phyloP scores from a whole-genome alignment of 2,113 vertebrate species.

The Trematocara marginatum region DNA sequence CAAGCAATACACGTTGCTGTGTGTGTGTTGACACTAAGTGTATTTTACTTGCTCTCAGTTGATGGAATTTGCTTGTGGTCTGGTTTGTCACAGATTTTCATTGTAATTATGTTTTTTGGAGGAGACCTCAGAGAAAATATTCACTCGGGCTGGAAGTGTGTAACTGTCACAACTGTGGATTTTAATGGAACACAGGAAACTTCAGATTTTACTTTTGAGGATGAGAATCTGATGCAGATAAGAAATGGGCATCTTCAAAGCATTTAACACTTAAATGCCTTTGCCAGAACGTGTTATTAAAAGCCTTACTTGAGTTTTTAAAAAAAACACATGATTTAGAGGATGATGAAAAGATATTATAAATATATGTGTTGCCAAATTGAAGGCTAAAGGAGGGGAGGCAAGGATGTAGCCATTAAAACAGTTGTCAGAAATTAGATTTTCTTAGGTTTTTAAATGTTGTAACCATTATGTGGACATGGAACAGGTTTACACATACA shows the following conservation, averaged over 20 bases:
- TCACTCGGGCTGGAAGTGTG: neutral
- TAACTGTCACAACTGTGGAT: neutral
- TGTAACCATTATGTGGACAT: neutral
- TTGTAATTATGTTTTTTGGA: neutral
- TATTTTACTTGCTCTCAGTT: neutral
- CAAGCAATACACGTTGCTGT: slow-evolving; percentile 1
- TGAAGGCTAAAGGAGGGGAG: neutral
- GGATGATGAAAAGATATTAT: neutral
- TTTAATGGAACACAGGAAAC: neutral
- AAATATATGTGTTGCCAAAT: slow-evolving; percentile 31
- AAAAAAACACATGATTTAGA: neutral
- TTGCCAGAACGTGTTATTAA: slow-evolving; percentile 3
- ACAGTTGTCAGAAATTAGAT: neutral
- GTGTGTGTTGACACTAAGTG: neutral
- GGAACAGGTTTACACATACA: slow-evolving; percentile 24
- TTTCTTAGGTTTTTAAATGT: slow-evolving; percentile 19
- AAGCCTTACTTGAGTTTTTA: slow-evolving; percentile 31
- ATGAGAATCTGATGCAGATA: neutral
- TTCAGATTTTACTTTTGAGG: neutral
- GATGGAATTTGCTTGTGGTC: neutral
- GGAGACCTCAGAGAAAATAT: neutral
- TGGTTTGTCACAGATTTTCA: neutral
- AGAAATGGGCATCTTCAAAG: neutral
- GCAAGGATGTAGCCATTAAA: neutral
- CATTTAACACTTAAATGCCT: slow-evolving; percentile 28